Percentiles rank a stretch among this genome's conserved stretches.
phyloP scores from a whole-genome alignment of 2,113 vertebrate genomes.

The Oreocharis arfaki region DNA sequence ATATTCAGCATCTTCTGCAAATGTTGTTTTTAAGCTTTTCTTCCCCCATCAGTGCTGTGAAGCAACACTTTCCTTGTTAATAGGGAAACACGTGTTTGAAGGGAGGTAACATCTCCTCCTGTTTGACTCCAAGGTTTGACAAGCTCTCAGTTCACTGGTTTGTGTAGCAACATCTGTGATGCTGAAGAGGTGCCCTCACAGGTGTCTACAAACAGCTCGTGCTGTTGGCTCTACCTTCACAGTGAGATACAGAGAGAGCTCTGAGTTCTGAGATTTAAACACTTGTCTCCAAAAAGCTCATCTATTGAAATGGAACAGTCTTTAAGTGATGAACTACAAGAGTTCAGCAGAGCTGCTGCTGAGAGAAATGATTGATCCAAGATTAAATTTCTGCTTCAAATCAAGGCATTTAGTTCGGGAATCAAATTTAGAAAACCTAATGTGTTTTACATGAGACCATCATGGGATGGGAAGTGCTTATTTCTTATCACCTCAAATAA shows the following conservation, averaged over 20 bases:
- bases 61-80: neutral
- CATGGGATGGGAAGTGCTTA: neutral
- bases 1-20: neutral
- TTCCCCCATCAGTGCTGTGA: neutral
- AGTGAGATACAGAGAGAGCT: neutral
- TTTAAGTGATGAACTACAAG: neutral
- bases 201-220: neutral
- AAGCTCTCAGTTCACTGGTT: neutral
- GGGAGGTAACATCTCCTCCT: neutral
- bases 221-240: neutral
- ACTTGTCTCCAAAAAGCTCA: neutral
- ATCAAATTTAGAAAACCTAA: neutral
- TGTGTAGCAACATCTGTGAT: constrained; percentile 16
- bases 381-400: neutral
- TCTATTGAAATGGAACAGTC: neutral
- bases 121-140: neutral
- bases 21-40: neutral
- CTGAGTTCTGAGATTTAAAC: neutral
- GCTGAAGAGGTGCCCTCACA: neutral
- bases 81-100: neutral
- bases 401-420: neutral
- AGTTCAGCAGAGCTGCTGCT: neutral
- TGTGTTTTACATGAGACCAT: neutral
- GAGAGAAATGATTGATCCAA: neutral
- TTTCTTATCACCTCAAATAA: neutral